Percentiles rank a stretch among this genome's conserved stretches.
Conservation (phyloP, 2,113 vertebrate species). For the Chloroceryle aenea region DNA sequence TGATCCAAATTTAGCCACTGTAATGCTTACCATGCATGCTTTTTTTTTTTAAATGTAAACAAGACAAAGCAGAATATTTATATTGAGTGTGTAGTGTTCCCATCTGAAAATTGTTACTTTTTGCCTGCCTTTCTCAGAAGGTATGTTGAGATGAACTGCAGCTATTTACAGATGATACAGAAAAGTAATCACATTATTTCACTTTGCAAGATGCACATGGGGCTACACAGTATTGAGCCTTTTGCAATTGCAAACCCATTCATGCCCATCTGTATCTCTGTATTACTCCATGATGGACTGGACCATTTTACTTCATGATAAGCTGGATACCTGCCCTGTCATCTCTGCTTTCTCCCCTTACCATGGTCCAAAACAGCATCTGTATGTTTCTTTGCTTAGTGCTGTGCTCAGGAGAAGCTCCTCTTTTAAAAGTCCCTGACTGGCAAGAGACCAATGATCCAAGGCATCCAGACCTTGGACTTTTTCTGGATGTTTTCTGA, state of each 20-base stretch:
- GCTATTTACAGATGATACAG: background rate
- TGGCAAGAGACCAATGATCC: background rate
- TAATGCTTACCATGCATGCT: background rate
- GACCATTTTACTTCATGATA: background rate
- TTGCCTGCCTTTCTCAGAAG: background rate
- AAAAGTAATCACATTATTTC: background rate
- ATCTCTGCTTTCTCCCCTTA: background rate
- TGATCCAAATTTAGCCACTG: background rate
- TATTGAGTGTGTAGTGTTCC: background rate
- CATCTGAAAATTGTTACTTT: background rate
- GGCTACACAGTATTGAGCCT: background rate
- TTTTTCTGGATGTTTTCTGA: background rate
- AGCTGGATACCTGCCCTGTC: background rate
- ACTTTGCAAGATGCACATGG: background rate
- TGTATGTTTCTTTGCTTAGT: background rate
- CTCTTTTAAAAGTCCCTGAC: background rate
- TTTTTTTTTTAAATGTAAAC: background rate
- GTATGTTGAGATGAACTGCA: background rate
- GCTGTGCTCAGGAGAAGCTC: background rate
- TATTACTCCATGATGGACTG: fast-evolving
- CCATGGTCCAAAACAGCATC: background rate
- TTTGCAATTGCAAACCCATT: background rate
- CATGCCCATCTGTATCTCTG: fast-evolving
- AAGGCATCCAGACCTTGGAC: background rate
- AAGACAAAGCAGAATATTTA: constrained; percentile 16